Evolutionary conservation across 2,797 vertebrate genomes (phyloP).

Genomic region (Cottoperca gobio): DNA sequence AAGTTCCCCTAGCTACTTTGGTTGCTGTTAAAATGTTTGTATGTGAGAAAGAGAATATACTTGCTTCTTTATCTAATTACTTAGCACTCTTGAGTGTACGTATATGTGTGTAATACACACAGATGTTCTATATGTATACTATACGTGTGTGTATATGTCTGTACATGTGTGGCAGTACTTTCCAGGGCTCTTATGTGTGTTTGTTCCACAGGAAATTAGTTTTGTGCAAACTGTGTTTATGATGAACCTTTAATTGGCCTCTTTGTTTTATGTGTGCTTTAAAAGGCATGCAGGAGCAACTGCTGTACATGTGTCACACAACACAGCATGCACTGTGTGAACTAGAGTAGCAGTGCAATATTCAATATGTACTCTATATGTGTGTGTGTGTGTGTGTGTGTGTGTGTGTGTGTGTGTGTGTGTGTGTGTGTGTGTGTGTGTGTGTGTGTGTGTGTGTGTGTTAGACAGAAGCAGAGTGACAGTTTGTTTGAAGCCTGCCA

Average conservation of each 20-base stretch:
- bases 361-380: background rate
- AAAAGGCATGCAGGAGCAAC: background rate
- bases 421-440: conserved; percentile 4
- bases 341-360: conserved; percentile 9
- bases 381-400: background rate
- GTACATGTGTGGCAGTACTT: conserved; percentile 8
- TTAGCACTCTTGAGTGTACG: background rate
- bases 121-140: conserved; percentile 1
- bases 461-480: conserved; percentile 55
- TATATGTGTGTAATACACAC: conserved; percentile 7
- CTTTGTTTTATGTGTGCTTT: conserved; percentile 14
- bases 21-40: conserved; percentile 35
- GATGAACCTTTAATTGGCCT: conserved; percentile 18
- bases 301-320: conserved; percentile 7
- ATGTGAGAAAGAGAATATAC: conserved; percentile 35
- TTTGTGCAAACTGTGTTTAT: conserved; percentile 17
- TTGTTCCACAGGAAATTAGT: conserved; percentile 32
- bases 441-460: background rate
- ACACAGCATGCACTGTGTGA: conserved; percentile 15
- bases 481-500: conserved; percentile 66
- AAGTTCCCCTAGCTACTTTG: conserved; percentile 10
- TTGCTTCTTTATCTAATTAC: conserved; percentile 30
- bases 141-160: background rate
- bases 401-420: conserved; percentile 4
- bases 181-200: background rate